Evolutionary conservation across 1,140 invertebrate genomes (phyloP).

Genomic region (Drosophila neocordata): DNA sequence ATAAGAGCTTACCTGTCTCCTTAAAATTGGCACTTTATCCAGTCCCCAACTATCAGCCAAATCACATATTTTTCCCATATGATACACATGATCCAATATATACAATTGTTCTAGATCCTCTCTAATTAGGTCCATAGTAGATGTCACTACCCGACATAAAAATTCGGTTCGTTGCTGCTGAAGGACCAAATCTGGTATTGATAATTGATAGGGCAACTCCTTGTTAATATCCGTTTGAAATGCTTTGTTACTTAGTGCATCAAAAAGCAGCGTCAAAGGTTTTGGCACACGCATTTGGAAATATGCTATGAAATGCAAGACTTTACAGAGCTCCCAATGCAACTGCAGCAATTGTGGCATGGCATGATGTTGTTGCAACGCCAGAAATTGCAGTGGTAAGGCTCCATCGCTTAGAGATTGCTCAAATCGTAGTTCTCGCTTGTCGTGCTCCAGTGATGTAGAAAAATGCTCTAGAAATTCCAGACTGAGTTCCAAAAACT

Average conservation of each 20-base stretch:
- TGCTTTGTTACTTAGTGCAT: slow-evolving; percentile 85
- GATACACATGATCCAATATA: slow-evolving; percentile 85
- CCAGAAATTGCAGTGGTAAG: slow-evolving; percentile 89
- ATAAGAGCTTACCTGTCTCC: slow-evolving; percentile 85
- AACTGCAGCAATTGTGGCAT: slow-evolving; percentile 90
- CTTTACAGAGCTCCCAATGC: slow-evolving; percentile 90
- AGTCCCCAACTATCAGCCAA: slow-evolving; percentile 92
- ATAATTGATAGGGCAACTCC: slow-evolving; percentile 81
- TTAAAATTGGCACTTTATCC: slow-evolving; percentile 83
- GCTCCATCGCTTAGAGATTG: slow-evolving; percentile 88
- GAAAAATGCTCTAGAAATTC: slow-evolving; percentile 90
- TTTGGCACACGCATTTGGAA: slow-evolving; percentile 90
- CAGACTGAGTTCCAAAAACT: slow-evolving; percentile 88
- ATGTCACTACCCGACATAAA: slow-evolving; percentile 86
- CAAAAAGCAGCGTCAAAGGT: slow-evolving; percentile 90
- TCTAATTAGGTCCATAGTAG: slow-evolving; percentile 85
- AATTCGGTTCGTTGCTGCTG: slow-evolving; percentile 86
- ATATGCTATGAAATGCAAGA: slow-evolving; percentile 90
- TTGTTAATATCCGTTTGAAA: slow-evolving; percentile 84
- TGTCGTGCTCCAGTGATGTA: slow-evolving; percentile 82
- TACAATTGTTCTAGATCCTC: slow-evolving; percentile 84
- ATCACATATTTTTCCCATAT: slow-evolving; percentile 88
- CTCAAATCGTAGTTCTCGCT: slow-evolving; percentile 85
- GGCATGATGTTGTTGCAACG: slow-evolving; percentile 88
- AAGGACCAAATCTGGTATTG: slow-evolving; percentile 83